Conservation (phyloP, 2,888 invertebrate genomes). For the Ochlodes sylvanus region DNA sequence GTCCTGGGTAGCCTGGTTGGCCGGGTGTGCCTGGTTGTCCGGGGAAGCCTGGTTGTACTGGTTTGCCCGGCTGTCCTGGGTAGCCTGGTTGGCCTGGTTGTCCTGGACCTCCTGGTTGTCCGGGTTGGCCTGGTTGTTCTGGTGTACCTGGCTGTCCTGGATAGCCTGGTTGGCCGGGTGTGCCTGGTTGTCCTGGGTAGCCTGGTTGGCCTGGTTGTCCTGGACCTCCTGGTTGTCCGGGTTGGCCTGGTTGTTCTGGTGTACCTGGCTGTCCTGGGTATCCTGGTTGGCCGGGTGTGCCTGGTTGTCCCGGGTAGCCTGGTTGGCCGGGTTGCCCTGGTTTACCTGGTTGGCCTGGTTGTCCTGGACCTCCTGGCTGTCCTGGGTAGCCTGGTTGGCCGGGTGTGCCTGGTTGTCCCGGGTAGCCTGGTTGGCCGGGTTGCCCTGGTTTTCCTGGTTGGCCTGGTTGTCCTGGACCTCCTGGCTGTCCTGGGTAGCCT, state of each 20-base stretch:
- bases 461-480: slow-evolving; percentile 39
- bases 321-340: slow-evolving; percentile 48
- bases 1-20: slow-evolving; percentile 44
- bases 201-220: no score
- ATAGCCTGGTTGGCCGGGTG: no score
- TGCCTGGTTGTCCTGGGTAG: no score
- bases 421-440: slow-evolving; percentile 50
- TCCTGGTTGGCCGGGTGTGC: slow-evolving; percentile 41
- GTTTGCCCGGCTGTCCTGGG: slow-evolving; percentile 51
- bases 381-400: slow-evolving; percentile 16
- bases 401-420: slow-evolving; percentile 52
- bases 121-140: neutral
- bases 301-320: slow-evolving; percentile 39
- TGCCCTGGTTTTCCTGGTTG: slow-evolving; percentile 42
- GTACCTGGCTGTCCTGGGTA: slow-evolving; percentile 63
- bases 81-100: slow-evolving; percentile 50
- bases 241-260: slow-evolving; percentile 54
- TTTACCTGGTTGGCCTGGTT: slow-evolving; percentile 39
- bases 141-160: no score
- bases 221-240: no score
- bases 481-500: slow-evolving; percentile 52
- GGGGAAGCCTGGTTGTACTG: slow-evolving; percentile 53
- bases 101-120: slow-evolving; percentile 22
- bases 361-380: slow-evolving; percentile 2
- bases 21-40: slow-evolving; percentile 55